Conservation (phyloP, 35 echinoderm and acorn worm species). For the Lytechinus pictus region DNA sequence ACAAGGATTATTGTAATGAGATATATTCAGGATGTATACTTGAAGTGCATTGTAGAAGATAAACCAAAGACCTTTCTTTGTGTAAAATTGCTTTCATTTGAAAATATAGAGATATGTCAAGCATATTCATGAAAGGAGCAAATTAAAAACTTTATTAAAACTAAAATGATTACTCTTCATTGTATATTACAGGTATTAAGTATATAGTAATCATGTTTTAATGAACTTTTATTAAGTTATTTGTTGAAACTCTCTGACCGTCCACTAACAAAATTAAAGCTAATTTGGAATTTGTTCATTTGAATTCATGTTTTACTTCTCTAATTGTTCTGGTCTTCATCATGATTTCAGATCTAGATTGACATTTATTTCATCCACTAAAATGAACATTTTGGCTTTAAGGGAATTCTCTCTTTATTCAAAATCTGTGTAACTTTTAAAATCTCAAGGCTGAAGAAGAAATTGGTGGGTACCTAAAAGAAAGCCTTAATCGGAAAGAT, state of each 20-base stretch:
- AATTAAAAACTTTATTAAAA: background rate
- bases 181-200: background rate
- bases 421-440: no score
- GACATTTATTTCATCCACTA: background rate
- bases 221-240: background rate
- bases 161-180: no score
- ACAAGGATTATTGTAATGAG: background rate
- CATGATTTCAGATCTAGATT: background rate
- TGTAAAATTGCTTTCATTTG: background rate
- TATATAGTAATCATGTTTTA: background rate
- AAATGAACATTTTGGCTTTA: no score
- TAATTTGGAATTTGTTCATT: background rate
- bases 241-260: background rate
- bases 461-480: no score
- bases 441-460: no score
- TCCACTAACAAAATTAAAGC: background rate
- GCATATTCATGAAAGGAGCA: background rate
- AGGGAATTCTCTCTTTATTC: no score
- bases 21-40: background rate
- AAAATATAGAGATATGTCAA: background rate
- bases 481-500: no score
- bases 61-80: background rate
- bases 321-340: background rate
- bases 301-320: background rate
- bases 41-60: background rate